phyloP scores from a whole-genome alignment of 2,888 invertebrate genomes.

The Orchestes rusci region DNA sequence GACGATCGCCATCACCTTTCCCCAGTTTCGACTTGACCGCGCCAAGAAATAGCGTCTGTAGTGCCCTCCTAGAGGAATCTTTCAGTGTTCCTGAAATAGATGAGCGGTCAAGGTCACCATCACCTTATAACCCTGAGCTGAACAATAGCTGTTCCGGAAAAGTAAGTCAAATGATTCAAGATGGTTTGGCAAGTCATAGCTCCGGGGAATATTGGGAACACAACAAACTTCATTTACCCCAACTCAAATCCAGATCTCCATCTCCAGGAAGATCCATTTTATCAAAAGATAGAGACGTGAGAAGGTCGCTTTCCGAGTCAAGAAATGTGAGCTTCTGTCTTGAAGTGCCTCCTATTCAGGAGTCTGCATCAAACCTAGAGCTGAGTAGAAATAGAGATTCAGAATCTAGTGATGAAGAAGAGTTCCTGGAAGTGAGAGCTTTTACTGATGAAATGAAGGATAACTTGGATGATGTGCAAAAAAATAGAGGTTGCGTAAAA shows the following conservation, averaged over 20 bases:
- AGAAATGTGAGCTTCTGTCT: background rate
- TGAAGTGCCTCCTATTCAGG: background rate
- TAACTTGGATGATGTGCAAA: slow-evolving; percentile 61
- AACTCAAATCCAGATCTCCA: slow-evolving; percentile 16
- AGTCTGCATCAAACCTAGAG: slow-evolving; percentile 8
- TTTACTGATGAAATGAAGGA: slow-evolving; percentile 43
- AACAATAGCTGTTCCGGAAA: slow-evolving; percentile 18
- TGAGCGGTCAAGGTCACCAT: slow-evolving; percentile 42
- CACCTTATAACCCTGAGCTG: slow-evolving; percentile 13
- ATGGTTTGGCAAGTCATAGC: background rate
- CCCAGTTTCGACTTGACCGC: slow-evolving; percentile 33
- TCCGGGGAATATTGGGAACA: background rate
- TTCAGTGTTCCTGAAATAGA: slow-evolving; percentile 44
- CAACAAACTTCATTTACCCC: background rate
- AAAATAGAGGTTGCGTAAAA: slow-evolving; percentile 24
- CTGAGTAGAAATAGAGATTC: background rate
- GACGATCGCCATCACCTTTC: slow-evolving; percentile 36
- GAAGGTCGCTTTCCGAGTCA: slow-evolving; percentile 9
- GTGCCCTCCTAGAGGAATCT: slow-evolving; percentile 33
- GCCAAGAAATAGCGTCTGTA: slow-evolving; percentile 38
- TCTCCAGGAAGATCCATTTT: slow-evolving; percentile 8
- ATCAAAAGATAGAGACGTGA: background rate
- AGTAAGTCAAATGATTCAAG: background rate
- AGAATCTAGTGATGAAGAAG: slow-evolving; percentile 11
- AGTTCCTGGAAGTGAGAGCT: slow-evolving; percentile 2